Conservation (phyloP, 1,140 invertebrate genomes). For the Uloborus diversus region DNA sequence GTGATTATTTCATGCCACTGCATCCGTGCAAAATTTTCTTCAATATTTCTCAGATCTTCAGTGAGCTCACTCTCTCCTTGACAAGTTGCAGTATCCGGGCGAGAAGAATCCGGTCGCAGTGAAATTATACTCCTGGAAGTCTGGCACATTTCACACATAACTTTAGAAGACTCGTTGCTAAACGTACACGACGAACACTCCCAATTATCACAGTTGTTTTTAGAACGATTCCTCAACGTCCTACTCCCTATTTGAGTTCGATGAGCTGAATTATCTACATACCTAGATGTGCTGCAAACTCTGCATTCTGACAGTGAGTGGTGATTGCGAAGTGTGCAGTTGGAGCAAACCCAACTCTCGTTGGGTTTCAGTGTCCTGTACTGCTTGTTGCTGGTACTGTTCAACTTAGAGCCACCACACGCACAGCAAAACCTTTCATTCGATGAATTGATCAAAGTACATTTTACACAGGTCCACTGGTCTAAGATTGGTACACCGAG, state of each 20-base stretch:
- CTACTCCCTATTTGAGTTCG: conserved; percentile 21
- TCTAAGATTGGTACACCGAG: conserved; percentile 35
- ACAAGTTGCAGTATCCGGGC: conserved; percentile 64
- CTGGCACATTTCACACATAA: conserved; percentile 83
- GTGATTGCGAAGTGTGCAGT: conserved; percentile 86
- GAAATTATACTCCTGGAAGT: conserved; percentile 67
- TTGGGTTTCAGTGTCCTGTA: conserved; percentile 67
- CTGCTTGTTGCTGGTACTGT: conserved; percentile 65
- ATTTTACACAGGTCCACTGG: conserved; percentile 86
- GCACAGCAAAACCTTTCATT: conserved; percentile 77
- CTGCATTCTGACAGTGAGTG: conserved; percentile 76
- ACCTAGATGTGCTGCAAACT: conserved; percentile 71
- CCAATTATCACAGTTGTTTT: conserved; percentile 59
- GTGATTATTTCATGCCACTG: conserved; percentile 86
- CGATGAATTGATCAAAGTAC: conserved; percentile 81
- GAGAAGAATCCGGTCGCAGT: conserved; percentile 54
- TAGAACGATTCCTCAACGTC: neutral
- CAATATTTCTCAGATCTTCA: conserved; percentile 81
- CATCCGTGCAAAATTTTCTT: conserved; percentile 82
- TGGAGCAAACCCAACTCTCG: conserved; percentile 78
- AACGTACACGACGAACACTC: conserved; percentile 64
- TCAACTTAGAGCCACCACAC: conserved; percentile 81
- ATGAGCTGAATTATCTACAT: conserved; percentile 45
- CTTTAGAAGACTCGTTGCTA: conserved; percentile 59
- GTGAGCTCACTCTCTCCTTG: conserved; percentile 80